Evolutionary conservation across 2,888 invertebrate genomes (phyloP).

Genomic region (Cryptocephalus primarius): DNA sequence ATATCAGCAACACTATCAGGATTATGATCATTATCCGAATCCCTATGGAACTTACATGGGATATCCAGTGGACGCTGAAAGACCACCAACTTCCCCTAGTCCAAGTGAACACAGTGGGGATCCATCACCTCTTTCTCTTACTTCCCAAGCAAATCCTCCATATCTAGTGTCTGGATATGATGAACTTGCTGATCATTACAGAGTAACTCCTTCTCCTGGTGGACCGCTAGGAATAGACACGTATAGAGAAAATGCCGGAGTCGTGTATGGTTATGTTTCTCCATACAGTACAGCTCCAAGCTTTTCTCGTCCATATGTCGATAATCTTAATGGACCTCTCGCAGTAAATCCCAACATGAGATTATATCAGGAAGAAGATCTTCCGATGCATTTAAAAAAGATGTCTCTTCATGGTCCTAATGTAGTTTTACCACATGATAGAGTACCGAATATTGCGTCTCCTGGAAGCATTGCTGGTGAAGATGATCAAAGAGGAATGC

Average conservation of each 20-base stretch:
- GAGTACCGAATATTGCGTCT: constrained; percentile 36
- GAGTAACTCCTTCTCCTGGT: constrained; percentile 55
- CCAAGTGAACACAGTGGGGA: constrained; percentile 47
- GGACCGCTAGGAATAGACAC: constrained; percentile 48
- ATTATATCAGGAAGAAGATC: constrained; percentile 61
- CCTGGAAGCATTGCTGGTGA: constrained; percentile 43
- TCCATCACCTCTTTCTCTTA: constrained; percentile 41
- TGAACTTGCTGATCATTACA: constrained; percentile 49
- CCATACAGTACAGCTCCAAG: constrained; percentile 45
- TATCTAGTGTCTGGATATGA: constrained; percentile 56
- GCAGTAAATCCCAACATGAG: constrained; percentile 41
- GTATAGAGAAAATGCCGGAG: constrained; percentile 50
- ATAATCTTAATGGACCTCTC: constrained; percentile 40
- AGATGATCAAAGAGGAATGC: constrained; percentile 58
- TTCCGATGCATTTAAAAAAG: constrained; percentile 61
- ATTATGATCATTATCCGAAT: constrained; percentile 46
- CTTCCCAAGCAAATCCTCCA: constrained; percentile 37
- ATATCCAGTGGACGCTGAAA: constrained; percentile 37
- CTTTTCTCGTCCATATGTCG: constrained; percentile 42
- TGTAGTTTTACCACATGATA: constrained; percentile 31
- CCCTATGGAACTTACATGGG: constrained; percentile 41
- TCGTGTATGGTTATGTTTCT: constrained; percentile 55
- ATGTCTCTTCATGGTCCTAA: constrained; percentile 40
- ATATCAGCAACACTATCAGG: constrained; percentile 43
- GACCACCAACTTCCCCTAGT: constrained; percentile 44